Percentiles rank a stretch among this genome's conserved stretches.
Evolutionary conservation across 2,888 invertebrate species (phyloP).

Genomic region (Diarsia dahlii): DNA sequence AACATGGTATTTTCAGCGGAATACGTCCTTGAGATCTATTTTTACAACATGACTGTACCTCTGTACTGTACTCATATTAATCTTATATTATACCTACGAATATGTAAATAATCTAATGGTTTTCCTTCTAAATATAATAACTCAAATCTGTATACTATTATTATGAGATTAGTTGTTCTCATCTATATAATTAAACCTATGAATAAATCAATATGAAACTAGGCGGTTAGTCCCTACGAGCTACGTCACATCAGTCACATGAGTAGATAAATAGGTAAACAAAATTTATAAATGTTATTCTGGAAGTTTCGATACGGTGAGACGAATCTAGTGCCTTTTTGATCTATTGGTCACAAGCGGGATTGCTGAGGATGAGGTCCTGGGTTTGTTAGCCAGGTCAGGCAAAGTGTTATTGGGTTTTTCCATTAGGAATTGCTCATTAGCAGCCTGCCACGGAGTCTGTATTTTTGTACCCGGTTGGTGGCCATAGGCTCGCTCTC

Average conservation of each 20-base stretch:
- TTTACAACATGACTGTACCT: background rate
- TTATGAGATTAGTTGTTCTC: conserved; percentile 9
- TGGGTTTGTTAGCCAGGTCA: no score
- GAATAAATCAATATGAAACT: conserved; percentile 14
- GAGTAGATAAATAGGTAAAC: conserved; percentile 12
- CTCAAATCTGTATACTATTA: background rate
- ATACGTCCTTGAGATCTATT: background rate
- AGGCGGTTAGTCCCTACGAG: conserved; percentile 8
- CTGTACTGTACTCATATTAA: background rate
- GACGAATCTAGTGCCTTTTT: conserved; percentile 8
- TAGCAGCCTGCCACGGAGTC: no score
- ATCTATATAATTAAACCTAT: conserved; percentile 21
- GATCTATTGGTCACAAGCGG: no score
- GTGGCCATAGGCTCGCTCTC: no score
- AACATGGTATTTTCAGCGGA: background rate
- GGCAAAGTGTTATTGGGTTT: no score
- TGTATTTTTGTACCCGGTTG: no score
- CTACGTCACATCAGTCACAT: no score
- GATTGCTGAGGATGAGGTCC: no score
- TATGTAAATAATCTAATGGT: background rate
- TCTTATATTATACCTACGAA: background rate
- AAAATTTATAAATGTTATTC: conserved; percentile 19
- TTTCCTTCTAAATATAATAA: background rate
- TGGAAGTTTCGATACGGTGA: conserved; percentile 17
- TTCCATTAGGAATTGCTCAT: no score